Conservation (phyloP, 2,113 vertebrate genomes). For the Mesoclemmys tuberculata region DNA sequence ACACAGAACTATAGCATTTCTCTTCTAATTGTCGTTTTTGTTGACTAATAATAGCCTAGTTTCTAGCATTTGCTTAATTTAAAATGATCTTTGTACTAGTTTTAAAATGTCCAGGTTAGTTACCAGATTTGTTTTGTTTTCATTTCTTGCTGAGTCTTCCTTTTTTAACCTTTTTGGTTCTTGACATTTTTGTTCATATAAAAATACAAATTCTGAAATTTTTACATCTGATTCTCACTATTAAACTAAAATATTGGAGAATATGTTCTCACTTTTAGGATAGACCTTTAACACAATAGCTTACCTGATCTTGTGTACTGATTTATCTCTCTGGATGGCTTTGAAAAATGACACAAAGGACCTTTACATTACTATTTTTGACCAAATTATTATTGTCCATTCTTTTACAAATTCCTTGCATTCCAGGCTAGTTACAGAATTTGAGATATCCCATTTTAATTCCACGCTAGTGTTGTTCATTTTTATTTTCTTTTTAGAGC, state of each 20-base stretch:
- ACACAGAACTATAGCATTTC: background rate
- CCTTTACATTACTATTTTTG: background rate
- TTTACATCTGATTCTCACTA: background rate
- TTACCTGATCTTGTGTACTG: background rate
- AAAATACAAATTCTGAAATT: background rate
- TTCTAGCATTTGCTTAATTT: background rate
- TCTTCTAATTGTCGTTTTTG: background rate
- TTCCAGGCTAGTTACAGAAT: background rate
- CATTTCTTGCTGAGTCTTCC: background rate
- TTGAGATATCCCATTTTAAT: background rate
- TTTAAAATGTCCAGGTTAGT: background rate
- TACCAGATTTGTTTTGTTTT: background rate
- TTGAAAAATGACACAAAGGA: background rate
- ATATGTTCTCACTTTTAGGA: background rate
- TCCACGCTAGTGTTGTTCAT: slow-evolving; percentile 34
- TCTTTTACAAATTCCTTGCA: background rate
- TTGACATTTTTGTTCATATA: background rate
- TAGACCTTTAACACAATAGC: background rate
- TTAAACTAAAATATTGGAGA: background rate
- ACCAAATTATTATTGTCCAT: background rate
- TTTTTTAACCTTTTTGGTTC: background rate
- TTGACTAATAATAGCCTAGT: background rate
- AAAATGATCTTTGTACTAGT: background rate
- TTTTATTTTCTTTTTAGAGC: slow-evolving; percentile 65
- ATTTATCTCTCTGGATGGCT: background rate